Evolutionary conservation across 2,113 vertebrate species (phyloP).

Genomic region (Aegithalos caudatus): DNA sequence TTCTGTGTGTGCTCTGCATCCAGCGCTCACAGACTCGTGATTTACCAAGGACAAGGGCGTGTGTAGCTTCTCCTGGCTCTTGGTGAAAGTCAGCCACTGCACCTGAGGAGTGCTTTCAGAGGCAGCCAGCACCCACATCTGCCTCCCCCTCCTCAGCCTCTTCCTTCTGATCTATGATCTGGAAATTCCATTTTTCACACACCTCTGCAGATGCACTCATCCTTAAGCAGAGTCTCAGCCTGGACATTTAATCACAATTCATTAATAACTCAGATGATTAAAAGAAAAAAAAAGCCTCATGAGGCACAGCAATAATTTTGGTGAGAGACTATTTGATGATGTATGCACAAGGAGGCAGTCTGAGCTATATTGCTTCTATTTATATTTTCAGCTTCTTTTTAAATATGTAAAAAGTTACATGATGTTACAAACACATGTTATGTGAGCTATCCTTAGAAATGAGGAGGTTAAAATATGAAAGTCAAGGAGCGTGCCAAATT

Average conservation of each 20-base stretch:
- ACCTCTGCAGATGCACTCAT: not conserved
- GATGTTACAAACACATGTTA: not conserved
- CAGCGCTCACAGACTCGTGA: accelerated
- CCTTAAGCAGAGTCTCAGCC: not conserved
- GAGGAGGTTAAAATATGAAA: not conserved
- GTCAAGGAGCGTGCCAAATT: not conserved
- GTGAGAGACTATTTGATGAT: not conserved
- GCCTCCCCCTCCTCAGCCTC: not conserved
- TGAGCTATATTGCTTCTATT: not conserved
- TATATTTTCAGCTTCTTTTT: not conserved
- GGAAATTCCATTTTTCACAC: not conserved
- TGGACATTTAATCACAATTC: not conserved
- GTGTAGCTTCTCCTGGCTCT: not conserved
- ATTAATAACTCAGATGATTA: not conserved
- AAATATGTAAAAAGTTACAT: not conserved
- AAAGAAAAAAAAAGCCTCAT: too few relatives aligned
- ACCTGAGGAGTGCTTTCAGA: not conserved
- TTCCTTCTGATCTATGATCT: not conserved
- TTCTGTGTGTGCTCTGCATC: not conserved
- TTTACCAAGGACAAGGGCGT: not conserved
- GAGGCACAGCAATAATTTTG: not conserved
- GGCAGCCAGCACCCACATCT: not conserved
- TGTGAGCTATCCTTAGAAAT: not conserved
- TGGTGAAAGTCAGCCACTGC: not conserved
- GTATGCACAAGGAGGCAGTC: not conserved